Evolutionary conservation across 2,888 invertebrate species (phyloP).

Genomic region (Buathra laborator): DNA sequence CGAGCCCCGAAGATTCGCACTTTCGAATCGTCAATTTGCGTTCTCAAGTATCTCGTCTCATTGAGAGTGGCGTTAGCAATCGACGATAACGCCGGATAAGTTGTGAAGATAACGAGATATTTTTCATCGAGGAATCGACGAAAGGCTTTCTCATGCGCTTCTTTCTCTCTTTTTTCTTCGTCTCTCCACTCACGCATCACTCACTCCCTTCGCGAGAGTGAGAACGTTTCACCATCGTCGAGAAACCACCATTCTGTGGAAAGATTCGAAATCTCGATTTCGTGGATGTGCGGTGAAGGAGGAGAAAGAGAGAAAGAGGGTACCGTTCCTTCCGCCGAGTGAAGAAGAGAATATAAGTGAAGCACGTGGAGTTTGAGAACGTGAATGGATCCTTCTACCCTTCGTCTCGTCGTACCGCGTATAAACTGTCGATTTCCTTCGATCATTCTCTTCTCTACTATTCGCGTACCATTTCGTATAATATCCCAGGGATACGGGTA

Average conservation of each 20-base stretch:
- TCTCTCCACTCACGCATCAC: neutral
- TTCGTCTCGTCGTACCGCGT: neutral
- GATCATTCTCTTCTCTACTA: slow-evolving; percentile 33
- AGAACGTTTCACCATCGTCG: neutral
- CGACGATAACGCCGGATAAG: slow-evolving; percentile 15
- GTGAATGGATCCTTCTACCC: slow-evolving; percentile 9
- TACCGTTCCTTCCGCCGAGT: neutral
- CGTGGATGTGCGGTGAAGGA: neutral
- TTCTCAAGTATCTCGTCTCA: neutral
- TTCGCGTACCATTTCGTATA: slow-evolving; percentile 37
- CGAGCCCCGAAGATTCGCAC: neutral
- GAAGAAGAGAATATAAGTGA: neutral
- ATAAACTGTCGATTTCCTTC: slow-evolving; percentile 51
- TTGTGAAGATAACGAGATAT: slow-evolving; percentile 61
- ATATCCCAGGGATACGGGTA: slow-evolving; percentile 33
- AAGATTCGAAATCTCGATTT: neutral
- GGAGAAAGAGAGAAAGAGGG: neutral
- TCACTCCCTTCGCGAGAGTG: neutral
- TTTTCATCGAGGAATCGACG: slow-evolving; percentile 38
- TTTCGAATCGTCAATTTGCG: neutral
- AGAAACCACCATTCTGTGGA: neutral
- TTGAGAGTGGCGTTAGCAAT: neutral
- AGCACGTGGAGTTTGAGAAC: slow-evolving; percentile 35
- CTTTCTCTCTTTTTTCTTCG: slow-evolving; percentile 9
- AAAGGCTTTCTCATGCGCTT: slow-evolving; percentile 15